Percentiles rank a stretch among this genome's conserved stretches.
Conservation (phyloP, 2,113 vertebrate species). For the Corythoichthys intestinalis region DNA sequence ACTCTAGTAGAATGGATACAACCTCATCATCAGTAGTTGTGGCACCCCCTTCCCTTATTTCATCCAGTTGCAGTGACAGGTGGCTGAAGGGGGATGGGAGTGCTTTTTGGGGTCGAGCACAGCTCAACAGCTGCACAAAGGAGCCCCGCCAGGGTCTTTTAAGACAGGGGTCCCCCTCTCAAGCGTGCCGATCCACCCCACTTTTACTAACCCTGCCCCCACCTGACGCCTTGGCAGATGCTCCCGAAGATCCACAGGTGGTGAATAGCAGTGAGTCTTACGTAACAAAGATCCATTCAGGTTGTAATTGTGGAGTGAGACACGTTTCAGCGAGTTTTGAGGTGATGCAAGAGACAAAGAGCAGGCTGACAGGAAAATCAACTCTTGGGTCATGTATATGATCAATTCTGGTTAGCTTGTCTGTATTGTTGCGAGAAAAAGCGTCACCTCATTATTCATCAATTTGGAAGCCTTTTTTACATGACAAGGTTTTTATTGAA, state of each 20-base stretch:
- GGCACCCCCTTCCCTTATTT: conserved; percentile 54
- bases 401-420: neutral
- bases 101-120: conserved; percentile 55
- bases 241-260: conserved; percentile 65
- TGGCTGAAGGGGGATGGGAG: conserved; percentile 52
- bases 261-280: conserved; percentile 30
- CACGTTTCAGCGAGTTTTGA: neutral
- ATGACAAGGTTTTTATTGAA: neutral
- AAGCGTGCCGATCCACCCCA: conserved; percentile 59
- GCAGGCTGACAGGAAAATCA: conserved; percentile 18
- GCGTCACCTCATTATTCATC: neutral
- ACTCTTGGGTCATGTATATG: neutral
- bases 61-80: conserved; percentile 73
- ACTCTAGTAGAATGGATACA: conserved; percentile 3
- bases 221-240: conserved; percentile 64
- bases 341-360: conserved; percentile 9
- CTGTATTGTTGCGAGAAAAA: neutral
- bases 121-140: conserved; percentile 76
- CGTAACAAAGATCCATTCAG: conserved; percentile 16
- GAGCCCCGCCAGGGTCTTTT: conserved; percentile 62
- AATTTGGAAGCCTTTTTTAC: neutral
- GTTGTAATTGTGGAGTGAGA: neutral
- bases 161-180: conserved; percentile 42
- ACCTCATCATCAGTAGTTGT: neutral
- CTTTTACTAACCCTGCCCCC: conserved; percentile 10